Base-by-base conservation (phyloP, 2,113 vertebrate genomes). In the Puntigrus tetrazona region DNA sequence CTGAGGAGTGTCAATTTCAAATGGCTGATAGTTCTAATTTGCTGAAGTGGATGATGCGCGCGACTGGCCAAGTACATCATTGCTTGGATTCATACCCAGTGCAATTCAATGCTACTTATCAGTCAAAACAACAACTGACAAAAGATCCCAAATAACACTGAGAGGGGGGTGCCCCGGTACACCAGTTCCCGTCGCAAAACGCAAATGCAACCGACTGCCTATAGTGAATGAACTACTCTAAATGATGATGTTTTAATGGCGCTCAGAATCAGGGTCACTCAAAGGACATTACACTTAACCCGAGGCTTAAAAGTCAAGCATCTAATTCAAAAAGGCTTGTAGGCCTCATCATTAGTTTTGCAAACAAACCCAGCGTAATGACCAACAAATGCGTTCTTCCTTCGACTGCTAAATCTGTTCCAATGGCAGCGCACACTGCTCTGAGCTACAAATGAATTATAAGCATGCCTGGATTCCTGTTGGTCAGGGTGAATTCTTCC, bases 141-240 rank as follows among this genome's bases (percentile, higher is more conserved):
- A 22, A 63, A 36, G 67, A 34, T 47, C 43, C 8, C n/a, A 73
- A 41, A 75, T 43, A 7, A 47, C 69, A 72, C 25, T 29, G 57
- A 43, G 25, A 80, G 20, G 31, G 22, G 13, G 38, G 25, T 41
- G 8, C 27, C 43, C 80, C 84, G 7, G 84, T 87, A 90, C 87
- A 92, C 86, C 86, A 91, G 88, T 90, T 91, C 89, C 93, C 93
- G 90, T 57, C 90, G 90, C 90, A 93, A 93, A 85, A 89, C 92
- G 91, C 92, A 91, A 92, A 93, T 93, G 91, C 94, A 94, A 92
- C 89, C 85, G 87, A 85, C 89, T 90, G 87, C 89, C 85, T 84
- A 61, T 52, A 85, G 55, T 45, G 88, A 75, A 84, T 84, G 84
- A 85, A 87, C 90, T 82, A 61, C 81, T 90, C 88, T 91, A 87